A percentile compares a stretch with the other conserved stretches of the same genome.
phyloP scores from a whole-genome alignment of 1,140 invertebrate species.

The Micrasema longulum region DNA sequence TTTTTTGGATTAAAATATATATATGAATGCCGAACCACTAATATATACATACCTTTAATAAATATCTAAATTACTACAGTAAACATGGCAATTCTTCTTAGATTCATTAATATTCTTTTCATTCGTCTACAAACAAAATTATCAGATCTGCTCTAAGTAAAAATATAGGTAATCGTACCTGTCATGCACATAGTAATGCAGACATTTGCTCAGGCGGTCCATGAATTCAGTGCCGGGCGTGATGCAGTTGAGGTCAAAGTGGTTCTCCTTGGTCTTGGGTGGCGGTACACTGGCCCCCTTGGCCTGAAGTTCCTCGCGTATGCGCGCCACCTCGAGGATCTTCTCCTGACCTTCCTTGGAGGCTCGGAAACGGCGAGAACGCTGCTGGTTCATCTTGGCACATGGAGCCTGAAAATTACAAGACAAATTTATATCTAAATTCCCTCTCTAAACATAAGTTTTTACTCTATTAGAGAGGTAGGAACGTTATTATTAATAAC shows the following conservation, averaged over 20 bases:
- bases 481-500: too few relatives aligned
- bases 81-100: too few relatives aligned
- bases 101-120: too few relatives aligned
- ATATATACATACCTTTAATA: too few relatives aligned
- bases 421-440: too few relatives aligned
- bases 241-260: constrained; percentile 99
- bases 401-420: constrained; percentile 80
- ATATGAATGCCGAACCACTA: too few relatives aligned
- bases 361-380: constrained; percentile 95
- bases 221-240: constrained; percentile 99
- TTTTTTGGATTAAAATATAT: too few relatives aligned
- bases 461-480: too few relatives aligned
- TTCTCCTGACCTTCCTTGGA: constrained; percentile 96
- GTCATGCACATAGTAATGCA: constrained; percentile 97
- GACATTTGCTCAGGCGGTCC: constrained; percentile 92
- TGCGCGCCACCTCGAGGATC: constrained; percentile 82
- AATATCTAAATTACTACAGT: too few relatives aligned
- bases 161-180: constrained; percentile 58
- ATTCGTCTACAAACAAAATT: too few relatives aligned
- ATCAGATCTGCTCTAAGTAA: neutral
- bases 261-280: constrained; percentile 89
- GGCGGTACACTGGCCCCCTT: constrained; percentile 88
- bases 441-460: too few relatives aligned
- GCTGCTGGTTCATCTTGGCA: constrained; percentile 99
- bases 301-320: constrained; percentile 78